Percentiles rank a stretch among this genome's conserved stretches.
phyloP scores from a whole-genome alignment of 2,888 invertebrate genomes.

The Rutpela maculata region DNA sequence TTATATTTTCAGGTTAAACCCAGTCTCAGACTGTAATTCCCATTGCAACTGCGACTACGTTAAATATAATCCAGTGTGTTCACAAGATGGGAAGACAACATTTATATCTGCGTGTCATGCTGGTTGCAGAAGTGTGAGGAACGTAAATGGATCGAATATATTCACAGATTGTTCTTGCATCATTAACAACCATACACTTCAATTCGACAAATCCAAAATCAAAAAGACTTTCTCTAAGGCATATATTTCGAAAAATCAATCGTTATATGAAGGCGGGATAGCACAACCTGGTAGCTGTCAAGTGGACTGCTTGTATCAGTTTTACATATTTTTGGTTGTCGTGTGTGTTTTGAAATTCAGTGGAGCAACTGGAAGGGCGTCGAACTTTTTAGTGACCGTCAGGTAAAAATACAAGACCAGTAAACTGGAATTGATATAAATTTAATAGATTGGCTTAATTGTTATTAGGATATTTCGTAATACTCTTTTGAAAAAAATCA shows the following conservation, averaged over 20 bases:
- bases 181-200: slow-evolving; percentile 53
- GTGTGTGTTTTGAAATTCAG: slow-evolving; percentile 78
- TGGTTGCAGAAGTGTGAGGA: slow-evolving; percentile 78
- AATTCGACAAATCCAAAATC: slow-evolving; percentile 40
- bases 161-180: slow-evolving; percentile 76
- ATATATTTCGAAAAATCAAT: slow-evolving; percentile 54
- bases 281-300: slow-evolving; percentile 76
- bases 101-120: slow-evolving; percentile 89
- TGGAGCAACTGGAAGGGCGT: slow-evolving; percentile 79
- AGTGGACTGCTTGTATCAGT: slow-evolving; percentile 77
- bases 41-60: slow-evolving; percentile 83
- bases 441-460: neutral
- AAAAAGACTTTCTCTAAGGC: slow-evolving; percentile 56
- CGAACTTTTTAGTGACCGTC: slow-evolving; percentile 79
- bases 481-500: too few relatives aligned
- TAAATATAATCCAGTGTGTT: slow-evolving; percentile 85
- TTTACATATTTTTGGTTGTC: slow-evolving; percentile 76
- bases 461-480: too few relatives aligned
- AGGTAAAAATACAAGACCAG: slow-evolving; percentile 68
- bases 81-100: slow-evolving; percentile 78
- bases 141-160: slow-evolving; percentile 74
- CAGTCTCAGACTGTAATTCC: slow-evolving; percentile 77
- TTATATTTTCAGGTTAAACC: slow-evolving; percentile 69
- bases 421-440: neutral
- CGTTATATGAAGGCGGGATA: slow-evolving; percentile 64